These are phyloP conservation scores for Pantala flavescens DNA, from an alignment of 1,140 invertebrate species.

Conservation along the genomic window DNA sequence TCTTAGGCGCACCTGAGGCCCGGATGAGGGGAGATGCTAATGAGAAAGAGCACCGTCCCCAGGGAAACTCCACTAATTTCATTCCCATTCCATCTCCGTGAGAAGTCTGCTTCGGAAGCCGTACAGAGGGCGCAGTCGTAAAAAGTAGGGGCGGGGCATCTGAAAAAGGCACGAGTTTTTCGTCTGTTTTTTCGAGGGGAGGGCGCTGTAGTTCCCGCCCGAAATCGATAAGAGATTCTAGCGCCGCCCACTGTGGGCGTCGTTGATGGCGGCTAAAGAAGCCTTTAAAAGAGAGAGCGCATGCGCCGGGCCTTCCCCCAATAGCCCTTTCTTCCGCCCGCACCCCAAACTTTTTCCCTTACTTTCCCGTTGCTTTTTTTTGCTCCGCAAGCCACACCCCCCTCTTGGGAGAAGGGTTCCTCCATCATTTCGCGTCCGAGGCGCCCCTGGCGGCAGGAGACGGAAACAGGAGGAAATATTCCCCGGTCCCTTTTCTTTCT, in stretches of 20 bases:
- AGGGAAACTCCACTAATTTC: not conserved
- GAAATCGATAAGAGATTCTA: not conserved
- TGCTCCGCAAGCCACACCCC: not conserved
- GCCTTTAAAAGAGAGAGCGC: not conserved
- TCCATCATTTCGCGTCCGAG: not conserved
- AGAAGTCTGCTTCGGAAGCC: not conserved
- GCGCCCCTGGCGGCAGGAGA: not conserved
- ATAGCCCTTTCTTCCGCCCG: not conserved
- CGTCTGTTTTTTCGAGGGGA: not conserved
- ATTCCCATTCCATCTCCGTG: not conserved
- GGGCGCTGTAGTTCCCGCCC: not conserved
- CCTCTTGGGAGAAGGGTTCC: not conserved
- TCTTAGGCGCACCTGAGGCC: not conserved
- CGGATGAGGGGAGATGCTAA: not conserved
- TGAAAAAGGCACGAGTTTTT: not conserved
- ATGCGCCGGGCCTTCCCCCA: not conserved
- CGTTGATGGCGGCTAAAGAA: not conserved
- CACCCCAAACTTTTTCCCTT: not conserved
- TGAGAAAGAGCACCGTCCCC: not conserved
- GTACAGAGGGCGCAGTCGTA: not conserved
- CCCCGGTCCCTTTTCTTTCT: not conserved
- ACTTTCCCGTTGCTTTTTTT: not conserved
- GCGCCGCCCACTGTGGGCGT: not conserved
- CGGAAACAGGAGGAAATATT: not conserved
- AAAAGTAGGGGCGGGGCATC: not conserved